Percentiles rank a stretch among this genome's conserved stretches.
Conservation (phyloP, 2,797 vertebrate species). For the Pterois miles region DNA sequence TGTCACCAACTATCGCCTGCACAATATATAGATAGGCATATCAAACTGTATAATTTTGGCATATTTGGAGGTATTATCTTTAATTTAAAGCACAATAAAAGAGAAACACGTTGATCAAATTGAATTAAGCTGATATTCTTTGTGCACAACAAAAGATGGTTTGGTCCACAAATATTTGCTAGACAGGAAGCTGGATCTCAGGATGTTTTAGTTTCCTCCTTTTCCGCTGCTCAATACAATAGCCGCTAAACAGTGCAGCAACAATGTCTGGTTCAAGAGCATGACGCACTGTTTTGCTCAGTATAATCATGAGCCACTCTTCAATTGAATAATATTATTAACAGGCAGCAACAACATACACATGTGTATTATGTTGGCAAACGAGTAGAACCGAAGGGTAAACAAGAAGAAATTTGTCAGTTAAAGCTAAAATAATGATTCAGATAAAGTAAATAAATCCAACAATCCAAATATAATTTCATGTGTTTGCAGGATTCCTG, state of each 20-base stretch:
- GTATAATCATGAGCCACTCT: not conserved
- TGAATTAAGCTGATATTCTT: conserved; percentile 25
- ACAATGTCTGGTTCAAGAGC: conserved; percentile 40
- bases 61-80: not conserved
- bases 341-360: rapidly evolving
- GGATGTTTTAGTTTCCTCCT: conserved; percentile 86
- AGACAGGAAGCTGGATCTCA: conserved; percentile 82
- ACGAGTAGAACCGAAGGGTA: not conserved
- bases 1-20: not conserved
- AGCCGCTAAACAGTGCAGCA: conserved; percentile 53
- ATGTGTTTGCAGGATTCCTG: conserved; percentile 57
- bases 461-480: not conserved
- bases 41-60: rapidly evolving
- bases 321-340: not conserved
- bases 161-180: conserved; percentile 54
- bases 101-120: not conserved
- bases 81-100: not conserved
- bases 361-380: not conserved
- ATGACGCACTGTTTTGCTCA: not conserved
- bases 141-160: conserved; percentile 52
- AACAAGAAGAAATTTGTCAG: not conserved
- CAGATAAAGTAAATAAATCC: not conserved
- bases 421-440: not conserved
- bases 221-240: conserved; percentile 84
- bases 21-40: not conserved